Conservation (phyloP, 1,140 invertebrate species). For the Calosoma granatense region DNA sequence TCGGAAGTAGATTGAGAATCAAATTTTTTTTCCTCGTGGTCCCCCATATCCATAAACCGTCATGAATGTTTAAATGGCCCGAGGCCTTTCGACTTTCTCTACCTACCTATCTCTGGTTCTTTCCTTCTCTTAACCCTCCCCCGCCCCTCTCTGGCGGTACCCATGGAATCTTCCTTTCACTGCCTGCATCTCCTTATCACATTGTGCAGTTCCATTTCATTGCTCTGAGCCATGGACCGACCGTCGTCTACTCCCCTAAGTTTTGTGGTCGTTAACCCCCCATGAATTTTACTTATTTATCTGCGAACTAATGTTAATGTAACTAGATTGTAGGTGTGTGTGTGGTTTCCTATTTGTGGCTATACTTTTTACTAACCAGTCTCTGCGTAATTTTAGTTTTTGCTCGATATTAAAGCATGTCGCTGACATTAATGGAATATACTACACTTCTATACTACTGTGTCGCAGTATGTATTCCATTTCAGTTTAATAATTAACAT, state of each 20-base stretch:
- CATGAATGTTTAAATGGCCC: not conserved
- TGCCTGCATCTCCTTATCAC: slow-evolving; percentile 1
- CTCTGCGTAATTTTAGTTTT: no score
- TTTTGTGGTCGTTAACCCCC: not conserved
- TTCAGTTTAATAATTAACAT: no score
- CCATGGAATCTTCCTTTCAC: no score
- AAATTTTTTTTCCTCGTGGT: not conserved
- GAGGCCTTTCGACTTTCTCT: no score
- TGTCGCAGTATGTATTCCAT: no score
- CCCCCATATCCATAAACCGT: slow-evolving; percentile 2
- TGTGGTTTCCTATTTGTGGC: no score
- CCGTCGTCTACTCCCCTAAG: not conserved
- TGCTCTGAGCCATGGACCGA: not conserved
- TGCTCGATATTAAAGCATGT: no score
- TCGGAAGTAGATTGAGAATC: not conserved
- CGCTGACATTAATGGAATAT: no score
- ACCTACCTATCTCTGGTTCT: not conserved
- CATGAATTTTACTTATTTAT: slow-evolving; percentile 7
- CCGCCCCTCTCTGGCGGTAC: no score
- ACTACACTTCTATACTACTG: no score
- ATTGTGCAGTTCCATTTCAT: not conserved
- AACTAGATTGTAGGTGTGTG: not conserved
- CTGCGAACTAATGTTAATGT: not conserved
- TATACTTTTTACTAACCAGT: no score
- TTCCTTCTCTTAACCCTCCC: not conserved